Conservation (phyloP, 2,113 vertebrate species). For the Percopsis transmontana region DNA sequence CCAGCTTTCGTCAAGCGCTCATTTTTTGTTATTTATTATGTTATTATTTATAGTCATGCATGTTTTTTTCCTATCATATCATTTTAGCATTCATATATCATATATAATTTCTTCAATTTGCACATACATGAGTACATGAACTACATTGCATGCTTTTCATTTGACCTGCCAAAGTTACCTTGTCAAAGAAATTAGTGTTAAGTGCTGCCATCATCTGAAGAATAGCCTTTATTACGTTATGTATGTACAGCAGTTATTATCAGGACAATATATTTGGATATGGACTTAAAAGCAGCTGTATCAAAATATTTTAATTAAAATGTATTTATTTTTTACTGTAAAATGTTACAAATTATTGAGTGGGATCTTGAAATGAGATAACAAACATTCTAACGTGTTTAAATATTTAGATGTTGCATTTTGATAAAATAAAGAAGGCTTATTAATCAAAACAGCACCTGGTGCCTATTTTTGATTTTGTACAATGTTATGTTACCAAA, state of each 20-base stretch:
- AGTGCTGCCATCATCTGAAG: slow-evolving; percentile 14
- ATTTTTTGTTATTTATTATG: slow-evolving; percentile 27
- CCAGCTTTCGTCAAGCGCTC: neutral
- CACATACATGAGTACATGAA: slow-evolving; percentile 10
- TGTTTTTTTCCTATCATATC: neutral
- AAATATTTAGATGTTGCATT: neutral
- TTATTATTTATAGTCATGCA: slow-evolving; percentile 21
- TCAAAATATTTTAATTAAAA: neutral
- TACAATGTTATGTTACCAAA: neutral
- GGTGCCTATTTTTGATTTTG: neutral
- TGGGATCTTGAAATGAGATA: neutral
- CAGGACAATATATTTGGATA: neutral
- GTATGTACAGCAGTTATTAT: neutral
- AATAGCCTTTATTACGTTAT: neutral
- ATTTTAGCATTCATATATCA: slow-evolving; percentile 15
- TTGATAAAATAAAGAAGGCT: neutral
- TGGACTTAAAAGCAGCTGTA: slow-evolving; percentile 9
- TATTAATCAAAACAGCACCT: neutral
- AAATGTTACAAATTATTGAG: neutral
- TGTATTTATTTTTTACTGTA: too few relatives aligned
- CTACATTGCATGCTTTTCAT: slow-evolving; percentile 16
- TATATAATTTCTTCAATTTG: slow-evolving; percentile 22
- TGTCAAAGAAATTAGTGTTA: neutral
- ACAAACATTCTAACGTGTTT: slow-evolving; percentile 14
- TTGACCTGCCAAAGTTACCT: neutral